Evolutionary conservation across 2,797 vertebrate species (phyloP), one percentile per base, ranked within the genome.

Genomic region (Centroberyx gerrardi): DNA sequence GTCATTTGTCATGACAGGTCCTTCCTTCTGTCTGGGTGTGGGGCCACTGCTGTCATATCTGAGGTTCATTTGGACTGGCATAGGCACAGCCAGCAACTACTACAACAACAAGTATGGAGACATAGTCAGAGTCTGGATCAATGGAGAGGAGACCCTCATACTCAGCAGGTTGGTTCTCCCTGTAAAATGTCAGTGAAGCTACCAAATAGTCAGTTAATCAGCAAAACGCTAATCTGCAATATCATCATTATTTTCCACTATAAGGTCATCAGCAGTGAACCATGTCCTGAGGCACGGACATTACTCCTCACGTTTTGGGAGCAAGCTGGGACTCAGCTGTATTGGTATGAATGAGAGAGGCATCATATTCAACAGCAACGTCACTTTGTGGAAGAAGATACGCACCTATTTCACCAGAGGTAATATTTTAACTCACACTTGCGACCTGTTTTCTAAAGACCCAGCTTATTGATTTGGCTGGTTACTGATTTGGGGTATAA

Each of bases 341-440:
- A 88, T 99, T 0, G 97, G 97, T 72, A 99, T 99, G 98, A 91
- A 98, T 0, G 97, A 97, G 86, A 96, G 95, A 0, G 98, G 97
- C 13, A 95, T 99, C 85, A 98, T 99, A 75, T 99, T 99, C 51
- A 99, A 99, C 83, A 99, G 95, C 73, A 96, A 99, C 17, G 78
- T 97, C 0, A 76, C 86, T 0, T 90, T 96, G 53, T 99, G 98
- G 98, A 99, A 93, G 83, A 95, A 91, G 78, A 93, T 95, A 0
- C 95, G 97, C 0, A 88, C 93, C 22, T 98, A 96, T 86, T 99
- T 98, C 84, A 93, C 91, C 66, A 98, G 95, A 97, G 97, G 98
- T 99, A 95, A 88, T 14, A 1, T 58, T 60, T 68, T 40, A 14
- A 44, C 42, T 29, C 15, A n/a, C 17, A 8, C 15, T 10, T 5